Evolutionary conservation across 2,797 vertebrate genomes (phyloP), one percentile per base, ranked within the genome.

Genomic region (Discoglossus pictus): DNA sequence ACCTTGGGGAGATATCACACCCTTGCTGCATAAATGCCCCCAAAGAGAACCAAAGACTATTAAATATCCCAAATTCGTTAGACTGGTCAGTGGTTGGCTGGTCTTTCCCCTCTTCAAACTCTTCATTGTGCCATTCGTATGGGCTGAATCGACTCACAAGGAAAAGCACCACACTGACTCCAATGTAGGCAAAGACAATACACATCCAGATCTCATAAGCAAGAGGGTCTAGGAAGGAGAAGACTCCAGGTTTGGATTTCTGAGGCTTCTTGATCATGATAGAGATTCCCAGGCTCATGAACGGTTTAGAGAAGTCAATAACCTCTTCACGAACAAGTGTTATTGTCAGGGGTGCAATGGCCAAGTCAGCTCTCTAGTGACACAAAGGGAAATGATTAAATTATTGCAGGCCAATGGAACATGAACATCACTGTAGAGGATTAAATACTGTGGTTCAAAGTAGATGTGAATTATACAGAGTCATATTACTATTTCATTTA

Each of bases 121-220:
- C 96, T 69, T 99, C 97, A 0, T 93, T 93, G 71, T 98, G 97
- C 97, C 97, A 99, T 77, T 99, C 97, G 0, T 99, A 99, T 0
- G 97, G 97, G 78, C 97, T 99, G 87, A 99, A 99, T 48, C 97
- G 94, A 74, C 97, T 99, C 80, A 99, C 97, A 40, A 99, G 87
- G 85, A 99, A 99, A 55, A 99, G 95, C 15, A 99, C 97, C 1
- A 99, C 97, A 0, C 97, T 99, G 74, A 99, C 97, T 44, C 97
- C 97, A 5, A 99, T 99, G 89, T 99, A 99, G 81, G 97, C 97
- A 47, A 99, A 99, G 63, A 99, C 97, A 1, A 99, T 99, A 82
- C 97, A 99, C 97, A 99, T 99, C 97, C 97, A 99, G 78, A 99
- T 99, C 83, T 99, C 97, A 0, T 99, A 99, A 42, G 97, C 97